Evolutionary conservation across 2,888 invertebrate genomes (phyloP).

Genomic region (Fissipunctia ypsillon): DNA sequence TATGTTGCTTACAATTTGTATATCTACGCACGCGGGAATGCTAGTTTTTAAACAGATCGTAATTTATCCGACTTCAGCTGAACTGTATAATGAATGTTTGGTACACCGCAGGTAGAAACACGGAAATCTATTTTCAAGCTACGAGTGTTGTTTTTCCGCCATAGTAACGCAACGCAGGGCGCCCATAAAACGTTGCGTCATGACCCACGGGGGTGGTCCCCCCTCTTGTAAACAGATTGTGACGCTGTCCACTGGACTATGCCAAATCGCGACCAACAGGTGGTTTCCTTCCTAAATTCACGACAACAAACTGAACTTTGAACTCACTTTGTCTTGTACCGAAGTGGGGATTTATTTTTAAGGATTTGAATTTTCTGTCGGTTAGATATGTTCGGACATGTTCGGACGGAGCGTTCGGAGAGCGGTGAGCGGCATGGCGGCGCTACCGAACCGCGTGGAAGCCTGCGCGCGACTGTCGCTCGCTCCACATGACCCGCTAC

Average conservation of each 20-base stretch:
- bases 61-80: conserved; percentile 67
- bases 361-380: conserved; percentile 63
- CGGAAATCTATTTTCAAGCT: conserved; percentile 87
- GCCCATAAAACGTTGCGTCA: conserved; percentile 88
- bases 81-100: conserved; percentile 77
- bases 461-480: conserved; percentile 89
- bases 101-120: conserved; percentile 79
- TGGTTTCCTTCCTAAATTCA: conserved; percentile 76
- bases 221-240: conserved; percentile 89
- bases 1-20: conserved; percentile 56
- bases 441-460: conserved; percentile 87
- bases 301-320: conserved; percentile 50
- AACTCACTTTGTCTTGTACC: conserved; percentile 54
- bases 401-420: conserved; percentile 78
- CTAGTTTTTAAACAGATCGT: conserved; percentile 69
- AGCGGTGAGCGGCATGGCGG: conserved; percentile 77
- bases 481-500: conserved; percentile 84
- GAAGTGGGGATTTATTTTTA: conserved; percentile 39
- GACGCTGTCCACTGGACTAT: conserved; percentile 85
- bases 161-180: conserved; percentile 84
- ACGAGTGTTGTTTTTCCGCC: conserved; percentile 87
- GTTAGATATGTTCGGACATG: conserved; percentile 71
- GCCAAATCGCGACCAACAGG: conserved; percentile 87
- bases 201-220: conserved; percentile 80
- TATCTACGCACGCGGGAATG: conserved; percentile 55